Base-by-base conservation (phyloP, 2,888 invertebrate species). In the Mellilla xanthometata region DNA sequence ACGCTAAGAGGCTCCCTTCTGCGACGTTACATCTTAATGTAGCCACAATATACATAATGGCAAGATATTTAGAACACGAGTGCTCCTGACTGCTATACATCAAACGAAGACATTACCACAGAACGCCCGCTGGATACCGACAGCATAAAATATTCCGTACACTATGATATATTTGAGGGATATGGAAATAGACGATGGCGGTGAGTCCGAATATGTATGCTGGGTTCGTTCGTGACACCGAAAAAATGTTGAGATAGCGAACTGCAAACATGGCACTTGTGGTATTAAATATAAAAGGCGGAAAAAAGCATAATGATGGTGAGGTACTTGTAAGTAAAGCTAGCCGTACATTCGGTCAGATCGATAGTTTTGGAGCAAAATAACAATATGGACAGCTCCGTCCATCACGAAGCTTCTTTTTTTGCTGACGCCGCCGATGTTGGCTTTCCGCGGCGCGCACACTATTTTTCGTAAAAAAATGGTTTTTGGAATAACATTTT, bases 11-110 rank as follows among this genome's bases (percentile, higher is more conserved):
- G 78, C 80, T 76, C 78, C 76, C 80, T 82, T 80, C 81, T 69
- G 74, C 76, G 76, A 81, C 81, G 82, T 80, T 75, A 81, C 82
- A 71, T 84, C 87, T 88, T 87, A 87, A 88, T 87, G 86, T 86
- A 80, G 77, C 87, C 85, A 85, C 87, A 86, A 82, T 87, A 86
- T 87, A 87, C 87, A 84, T 88, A 87, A 88, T 87, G 85, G 84
- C 73, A 82, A 83, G 86, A 87, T 87, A 88, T 87, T 89, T 87
- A 85, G 88, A 85, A 81, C 83, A 75, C 85, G 86, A 89, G 84
- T 89, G 89, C 81, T 78, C 66, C 74, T 85, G 88, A 88, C 88
- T 86, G 85, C 87, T 85, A 88, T 89, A 88, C 82, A 89, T 89
- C 89, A 89, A 87, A 86, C 82, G 78, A 76, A 78, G 82, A 81